Base-by-base conservation (phyloP, 2,888 invertebrate genomes). In the Acanthacorydalis orientalis region DNA sequence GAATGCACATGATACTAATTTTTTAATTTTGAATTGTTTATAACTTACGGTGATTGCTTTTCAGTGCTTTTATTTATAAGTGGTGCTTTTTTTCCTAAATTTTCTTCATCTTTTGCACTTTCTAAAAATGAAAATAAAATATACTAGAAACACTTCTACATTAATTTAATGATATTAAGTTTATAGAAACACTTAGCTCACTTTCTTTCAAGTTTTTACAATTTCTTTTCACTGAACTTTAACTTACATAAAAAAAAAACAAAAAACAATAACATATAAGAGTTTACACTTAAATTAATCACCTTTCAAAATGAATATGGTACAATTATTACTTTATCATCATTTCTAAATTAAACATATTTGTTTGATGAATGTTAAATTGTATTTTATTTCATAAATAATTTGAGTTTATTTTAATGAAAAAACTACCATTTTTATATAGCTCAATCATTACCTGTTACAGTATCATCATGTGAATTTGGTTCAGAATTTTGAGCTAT, bases 31-130 rank as follows among this genome's bases (percentile, higher is more conserved):
- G 6, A 23, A 23, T 23, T 23, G 6, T 23, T 23, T 23, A 6
- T 6, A 23, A 50, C 52, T 50, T 52, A 56, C 55, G 55, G 52
- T 51, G 53, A 52, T 15, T 54, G 49, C 35, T 57, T 56, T 46
- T 53, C 51, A 15, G 48, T 33, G 49, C 12, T 45, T 50, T 49
- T 9, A 49, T 47, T 35, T 23, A 44, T 31, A 31, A 47, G 8
- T 12, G 31, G 49, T 53, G 53, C 34, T 49, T 50, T 49, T 51
- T 58, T 50, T 43, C 52, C 47, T 35, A 54, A 44, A 41, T 45
- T 49, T 3, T 58, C 59, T 43, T 59, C 59, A 34, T 51, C 48
- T 33, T 50, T 50, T 23, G 32, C 35, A 38, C 50, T 50, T 48
- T 50, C 50, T 15, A 42, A 43, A 43, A 44, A 6, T 23, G n/a